These are phyloP conservation scores for Macrophya alboannulata DNA, from an alignment of 2,888 invertebrate genomes.

Conservation along the genomic window DNA sequence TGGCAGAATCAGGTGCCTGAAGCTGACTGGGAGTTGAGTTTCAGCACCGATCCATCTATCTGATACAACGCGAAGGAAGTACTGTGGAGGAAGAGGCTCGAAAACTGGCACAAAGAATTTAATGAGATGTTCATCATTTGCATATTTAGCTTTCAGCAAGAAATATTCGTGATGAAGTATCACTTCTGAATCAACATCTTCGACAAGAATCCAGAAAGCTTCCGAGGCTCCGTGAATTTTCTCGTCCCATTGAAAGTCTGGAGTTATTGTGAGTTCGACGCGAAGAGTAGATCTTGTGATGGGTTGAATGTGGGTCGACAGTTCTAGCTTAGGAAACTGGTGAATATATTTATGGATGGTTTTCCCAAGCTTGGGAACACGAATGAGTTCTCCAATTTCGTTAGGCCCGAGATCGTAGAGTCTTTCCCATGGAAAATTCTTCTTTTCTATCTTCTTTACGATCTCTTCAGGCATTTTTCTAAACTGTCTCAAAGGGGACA, in stretches of 20 bases:
- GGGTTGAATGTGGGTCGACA: constrained; percentile 98
- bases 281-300: constrained; percentile 96
- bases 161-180: constrained; percentile 96
- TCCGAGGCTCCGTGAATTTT: constrained; percentile 92
- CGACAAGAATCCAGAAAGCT: constrained; percentile 94
- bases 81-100: constrained; percentile 99
- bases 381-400: constrained; percentile 97
- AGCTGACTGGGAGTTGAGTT: constrained; percentile 97
- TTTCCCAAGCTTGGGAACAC: constrained; percentile 96
- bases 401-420: constrained; percentile 98
- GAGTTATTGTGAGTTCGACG: constrained; percentile 98
- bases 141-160: constrained; percentile 96
- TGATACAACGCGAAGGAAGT: constrained; percentile 95
- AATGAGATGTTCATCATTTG: constrained; percentile 96
- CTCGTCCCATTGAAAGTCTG: constrained; percentile 99
- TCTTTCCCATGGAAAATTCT: constrained; percentile 96
- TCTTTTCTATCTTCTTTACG: constrained; percentile 98
- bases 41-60: constrained; percentile 97
- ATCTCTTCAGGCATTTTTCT: constrained; percentile 98
- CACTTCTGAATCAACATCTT: constrained; percentile 93
- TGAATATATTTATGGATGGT: constrained; percentile 98
- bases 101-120: constrained; percentile 99
- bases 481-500: constrained; percentile 99
- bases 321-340: constrained; percentile 97
- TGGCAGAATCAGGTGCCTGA: constrained; percentile 97